A percentile compares a stretch with the other conserved stretches of the same genome.
Evolutionary conservation across 2,888 invertebrate species (phyloP).

Genomic region (Rotaria socialis): DNA sequence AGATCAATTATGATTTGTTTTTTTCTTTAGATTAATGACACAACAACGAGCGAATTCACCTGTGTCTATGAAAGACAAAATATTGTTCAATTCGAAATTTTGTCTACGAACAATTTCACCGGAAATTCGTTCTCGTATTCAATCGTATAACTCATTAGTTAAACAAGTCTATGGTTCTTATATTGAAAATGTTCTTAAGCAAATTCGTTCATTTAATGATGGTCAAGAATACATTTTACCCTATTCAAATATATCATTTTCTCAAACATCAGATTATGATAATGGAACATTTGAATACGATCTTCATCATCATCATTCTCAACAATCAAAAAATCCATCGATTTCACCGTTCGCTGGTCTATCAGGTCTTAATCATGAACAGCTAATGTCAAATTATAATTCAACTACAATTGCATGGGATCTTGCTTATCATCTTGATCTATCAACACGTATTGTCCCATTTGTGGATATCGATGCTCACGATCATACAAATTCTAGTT

Average conservation of each 20-base stretch:
- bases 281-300: slow-evolving; percentile 34
- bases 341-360: slow-evolving; percentile 18
- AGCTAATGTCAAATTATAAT: background rate
- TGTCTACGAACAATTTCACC: background rate
- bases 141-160: background rate
- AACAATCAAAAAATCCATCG: slow-evolving; percentile 29
- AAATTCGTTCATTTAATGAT: background rate
- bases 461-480: background rate
- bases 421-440: background rate
- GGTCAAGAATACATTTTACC: slow-evolving; percentile 7
- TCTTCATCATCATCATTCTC: slow-evolving; percentile 30
- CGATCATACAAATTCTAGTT: slow-evolving; percentile 22
- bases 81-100: background rate
- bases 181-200: background rate
- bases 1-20: no score
- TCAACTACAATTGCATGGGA: background rate
- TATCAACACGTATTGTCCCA: slow-evolving; percentile 10
- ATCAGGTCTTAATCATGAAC: slow-evolving; percentile 3
- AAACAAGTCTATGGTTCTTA: slow-evolving; percentile 15
- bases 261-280: background rate
- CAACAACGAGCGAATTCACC: background rate
- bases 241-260: background rate
- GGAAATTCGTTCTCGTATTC: background rate
- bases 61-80: background rate
- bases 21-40: background rate